Conservation (phyloP, 2,113 vertebrate genomes). For the Dryoscopus gambensis region DNA sequence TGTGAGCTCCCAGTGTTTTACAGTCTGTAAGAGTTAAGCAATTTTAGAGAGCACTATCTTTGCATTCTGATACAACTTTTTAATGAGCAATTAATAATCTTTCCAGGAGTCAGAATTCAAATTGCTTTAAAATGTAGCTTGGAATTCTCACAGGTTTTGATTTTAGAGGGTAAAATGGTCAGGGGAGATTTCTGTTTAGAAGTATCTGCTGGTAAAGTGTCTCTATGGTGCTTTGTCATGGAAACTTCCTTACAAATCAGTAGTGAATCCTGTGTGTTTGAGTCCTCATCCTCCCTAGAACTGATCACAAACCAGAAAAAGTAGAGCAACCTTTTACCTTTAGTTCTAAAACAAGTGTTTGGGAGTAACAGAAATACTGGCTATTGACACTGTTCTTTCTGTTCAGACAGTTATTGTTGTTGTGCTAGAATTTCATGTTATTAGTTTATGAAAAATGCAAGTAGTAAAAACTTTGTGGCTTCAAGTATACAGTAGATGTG, state of each 20-base stretch:
- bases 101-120: background rate
- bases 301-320: background rate
- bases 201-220: background rate
- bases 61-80: background rate
- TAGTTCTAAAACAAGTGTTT: background rate
- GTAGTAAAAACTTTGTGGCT: slow-evolving; percentile 32
- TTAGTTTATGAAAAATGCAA: slow-evolving; percentile 40
- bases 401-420: slow-evolving; percentile 11
- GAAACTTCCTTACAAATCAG: background rate
- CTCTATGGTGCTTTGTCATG: background rate
- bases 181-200: background rate
- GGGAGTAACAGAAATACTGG: background rate
- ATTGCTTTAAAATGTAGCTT: background rate
- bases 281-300: background rate
- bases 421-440: slow-evolving; percentile 44
- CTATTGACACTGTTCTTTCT: slow-evolving; percentile 45
- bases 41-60: background rate
- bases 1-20: background rate
- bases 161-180: background rate
- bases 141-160: background rate
- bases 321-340: background rate
- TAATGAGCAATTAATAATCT: background rate
- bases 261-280: background rate
- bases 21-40: background rate
- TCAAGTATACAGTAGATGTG: slow-evolving; percentile 35